Evolutionary conservation across 2,888 invertebrate genomes (phyloP), one percentile per base, ranked within the genome.

Genomic region (Lycaena phlaeas): DNA sequence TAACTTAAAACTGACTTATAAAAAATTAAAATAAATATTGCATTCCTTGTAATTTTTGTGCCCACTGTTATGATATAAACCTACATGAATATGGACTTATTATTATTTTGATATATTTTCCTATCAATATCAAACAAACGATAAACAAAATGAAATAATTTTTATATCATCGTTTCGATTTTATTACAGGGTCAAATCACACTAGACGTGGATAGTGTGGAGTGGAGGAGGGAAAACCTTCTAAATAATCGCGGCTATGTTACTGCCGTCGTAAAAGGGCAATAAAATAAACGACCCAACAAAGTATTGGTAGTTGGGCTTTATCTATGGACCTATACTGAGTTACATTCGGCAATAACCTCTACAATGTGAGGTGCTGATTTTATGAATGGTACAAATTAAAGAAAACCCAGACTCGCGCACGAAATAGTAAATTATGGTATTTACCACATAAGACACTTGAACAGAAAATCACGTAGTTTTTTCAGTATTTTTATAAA

Each of bases 151-250:
- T 34, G 34, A 34, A 34, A 34, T 34, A 34, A 34, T 34, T 34
- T 31, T 34, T 34, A 43, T 43, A 40, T 36, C 36, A 10, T 36
- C 31, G 22, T 34, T 22, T 11, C 11, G 14, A 40, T 40, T 26
- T 27, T 38, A 39, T 26, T 15, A 10, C 30, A 5, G 9, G n/a
- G 4, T n/a, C n/a, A 27, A 38, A 28, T 28, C 27, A 37, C 34
- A 22, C 26, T 25, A 9, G 22, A 29, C 14, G 28, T 11, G 28
- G 28, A 29, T 29, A n/a, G 18, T 28, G 29, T 17, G 12, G 14
- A 6, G 5, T n/a, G n/a, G n/a, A 9, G 34, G 17, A 9, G 34
- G 17, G 17, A 15, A 6, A 11, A 18, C 10, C 22, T 34, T 10
- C 18, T 22, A 34, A 11, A 15, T 22, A 22, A 12, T 22, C 12